These are phyloP conservation scores for Hippocampus kuda DNA, from an alignment of 2,797 vertebrate genomes.

Conservation along the genomic window DNA sequence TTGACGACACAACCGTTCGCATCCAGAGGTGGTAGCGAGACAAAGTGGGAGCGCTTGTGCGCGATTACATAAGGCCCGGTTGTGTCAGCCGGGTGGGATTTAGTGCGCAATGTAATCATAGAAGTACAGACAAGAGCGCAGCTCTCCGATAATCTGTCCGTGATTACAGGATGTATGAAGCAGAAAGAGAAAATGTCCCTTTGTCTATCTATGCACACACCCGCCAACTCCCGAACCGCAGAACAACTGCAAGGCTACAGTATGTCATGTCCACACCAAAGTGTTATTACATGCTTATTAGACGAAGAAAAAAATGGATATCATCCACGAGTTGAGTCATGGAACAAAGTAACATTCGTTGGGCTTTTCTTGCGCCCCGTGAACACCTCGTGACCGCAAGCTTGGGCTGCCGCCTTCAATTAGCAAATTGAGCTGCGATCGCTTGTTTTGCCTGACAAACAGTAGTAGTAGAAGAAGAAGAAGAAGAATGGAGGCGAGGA, in stretches of 20 bases:
- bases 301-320: too few species aligned
- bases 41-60: neutral
- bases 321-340: too few species aligned
- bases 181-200: neutral
- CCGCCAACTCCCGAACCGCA: too few species aligned
- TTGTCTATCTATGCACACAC: too few species aligned
- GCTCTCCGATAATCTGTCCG: constrained; percentile 8
- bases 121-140: neutral
- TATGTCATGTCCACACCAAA: too few species aligned
- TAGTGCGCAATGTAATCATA: constrained; percentile 7
- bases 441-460: neutral
- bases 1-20: neutral
- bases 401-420: constrained; percentile 15
- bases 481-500: neutral
- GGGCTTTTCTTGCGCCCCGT: neutral
- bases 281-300: too few species aligned
- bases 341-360: too few species aligned
- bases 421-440: constrained; percentile 10
- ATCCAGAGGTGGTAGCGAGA: neutral
- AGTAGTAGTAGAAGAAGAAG: neutral
- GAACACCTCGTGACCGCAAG: constrained; percentile 7
- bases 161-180: neutral
- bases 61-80: constrained; percentile 9
- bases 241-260: too few species aligned
- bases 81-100: constrained; percentile 9